Evolutionary conservation across 2,888 invertebrate genomes (phyloP).

Genomic region (Yponomeuta evonymella): DNA sequence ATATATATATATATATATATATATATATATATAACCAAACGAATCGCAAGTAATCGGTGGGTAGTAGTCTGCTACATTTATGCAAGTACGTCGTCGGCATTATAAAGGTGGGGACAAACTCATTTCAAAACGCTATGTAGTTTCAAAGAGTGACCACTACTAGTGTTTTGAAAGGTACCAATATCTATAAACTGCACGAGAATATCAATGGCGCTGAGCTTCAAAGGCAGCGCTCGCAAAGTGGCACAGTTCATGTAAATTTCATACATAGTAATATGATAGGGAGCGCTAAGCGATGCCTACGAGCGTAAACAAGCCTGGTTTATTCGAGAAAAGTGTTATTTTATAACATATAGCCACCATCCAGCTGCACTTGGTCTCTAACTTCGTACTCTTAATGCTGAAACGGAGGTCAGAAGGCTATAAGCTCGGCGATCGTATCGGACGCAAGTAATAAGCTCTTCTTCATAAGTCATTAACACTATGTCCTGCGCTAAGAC

Average conservation of each 20-base stretch:
- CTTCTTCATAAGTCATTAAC: slow-evolving; percentile 3
- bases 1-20: too few relatives aligned
- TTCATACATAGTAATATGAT: slow-evolving; percentile 1
- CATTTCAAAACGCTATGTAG: background rate
- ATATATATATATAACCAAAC: too few relatives aligned
- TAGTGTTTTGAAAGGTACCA: background rate
- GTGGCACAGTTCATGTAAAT: background rate
- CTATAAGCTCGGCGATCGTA: background rate
- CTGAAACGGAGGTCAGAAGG: background rate
- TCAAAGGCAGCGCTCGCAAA: background rate
- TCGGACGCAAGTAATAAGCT: background rate
- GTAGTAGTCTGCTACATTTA: too few relatives aligned
- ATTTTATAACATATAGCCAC: background rate
- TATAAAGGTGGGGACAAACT: background rate
- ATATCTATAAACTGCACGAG: background rate
- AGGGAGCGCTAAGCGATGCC: background rate
- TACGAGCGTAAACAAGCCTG: background rate
- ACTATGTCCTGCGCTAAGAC: background rate
- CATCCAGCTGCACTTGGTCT: background rate
- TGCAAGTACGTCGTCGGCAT: too few relatives aligned
- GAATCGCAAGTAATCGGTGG: too few relatives aligned
- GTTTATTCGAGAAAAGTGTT: background rate
- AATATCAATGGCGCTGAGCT: background rate
- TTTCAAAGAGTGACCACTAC: background rate
- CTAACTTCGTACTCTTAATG: background rate